These are phyloP conservation scores for Cataglyphis rosenhaueri DNA, from an alignment of 2,888 invertebrate species.

Conservation along the genomic window DNA sequence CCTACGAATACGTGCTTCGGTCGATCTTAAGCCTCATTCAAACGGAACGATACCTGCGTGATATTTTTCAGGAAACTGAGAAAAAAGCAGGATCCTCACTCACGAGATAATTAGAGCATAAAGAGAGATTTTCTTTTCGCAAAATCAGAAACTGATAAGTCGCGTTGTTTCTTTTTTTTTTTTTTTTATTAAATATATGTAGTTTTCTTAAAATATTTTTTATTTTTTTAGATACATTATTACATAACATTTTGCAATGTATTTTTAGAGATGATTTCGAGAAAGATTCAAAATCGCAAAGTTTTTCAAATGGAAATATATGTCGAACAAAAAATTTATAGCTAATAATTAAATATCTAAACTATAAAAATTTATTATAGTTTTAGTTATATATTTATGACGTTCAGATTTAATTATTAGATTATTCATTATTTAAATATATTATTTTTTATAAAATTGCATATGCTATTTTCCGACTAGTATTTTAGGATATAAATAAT, in stretches of 20 bases:
- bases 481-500: neutral
- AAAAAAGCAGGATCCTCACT: neutral
- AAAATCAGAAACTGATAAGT: neutral
- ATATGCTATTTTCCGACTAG: neutral
- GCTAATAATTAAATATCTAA: neutral
- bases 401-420: neutral
- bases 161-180: neutral
- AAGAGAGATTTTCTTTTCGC: neutral
- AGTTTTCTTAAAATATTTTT: neutral
- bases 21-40: conserved; percentile 21
- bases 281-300: neutral
- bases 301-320: neutral
- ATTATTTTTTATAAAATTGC: neutral
- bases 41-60: neutral
- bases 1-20: conserved; percentile 61
- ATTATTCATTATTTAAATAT: neutral
- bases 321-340: neutral
- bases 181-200: neutral
- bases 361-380: neutral
- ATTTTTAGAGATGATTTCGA: neutral
- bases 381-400: neutral
- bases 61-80: neutral
- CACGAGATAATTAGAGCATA: neutral
- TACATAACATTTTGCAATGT: neutral
- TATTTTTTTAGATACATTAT: neutral